phyloP scores from a whole-genome alignment of 1,140 invertebrate species.

The Drosophila sulfurigaster region DNA sequence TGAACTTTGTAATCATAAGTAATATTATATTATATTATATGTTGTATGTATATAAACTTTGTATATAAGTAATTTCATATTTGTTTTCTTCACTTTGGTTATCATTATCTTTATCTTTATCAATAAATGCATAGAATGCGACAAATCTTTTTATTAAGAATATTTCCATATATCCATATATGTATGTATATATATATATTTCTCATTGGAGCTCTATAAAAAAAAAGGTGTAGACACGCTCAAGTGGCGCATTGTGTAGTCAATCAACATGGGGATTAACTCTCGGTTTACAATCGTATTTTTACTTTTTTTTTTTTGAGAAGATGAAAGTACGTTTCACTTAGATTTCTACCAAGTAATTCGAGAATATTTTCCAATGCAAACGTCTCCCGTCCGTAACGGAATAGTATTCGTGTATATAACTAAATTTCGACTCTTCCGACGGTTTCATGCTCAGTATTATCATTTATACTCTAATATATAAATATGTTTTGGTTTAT shows the following conservation, averaged over 20 bases:
- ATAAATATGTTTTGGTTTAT: slow-evolving; percentile 23
- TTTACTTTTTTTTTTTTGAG: not conserved
- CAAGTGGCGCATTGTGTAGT: not conserved
- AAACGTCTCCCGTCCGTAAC: not conserved
- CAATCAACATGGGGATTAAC: slow-evolving; percentile 3
- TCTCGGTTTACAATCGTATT: slow-evolving; percentile 21
- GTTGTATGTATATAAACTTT: slow-evolving; percentile 68
- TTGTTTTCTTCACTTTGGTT: slow-evolving; percentile 19
- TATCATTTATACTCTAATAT: slow-evolving; percentile 29
- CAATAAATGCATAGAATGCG: slow-evolving; percentile 78
- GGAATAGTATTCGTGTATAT: slow-evolving; percentile 11
- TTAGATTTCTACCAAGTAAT: slow-evolving; percentile 3
- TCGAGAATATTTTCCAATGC: slow-evolving; percentile 22
- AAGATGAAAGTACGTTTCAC: slow-evolving; percentile 19
- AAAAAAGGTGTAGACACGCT: slow-evolving; percentile 45
- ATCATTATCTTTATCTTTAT: slow-evolving; percentile 39
- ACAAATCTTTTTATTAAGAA: slow-evolving; percentile 48
- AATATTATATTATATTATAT: slow-evolving; percentile 53
- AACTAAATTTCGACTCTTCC: slow-evolving; percentile 9
- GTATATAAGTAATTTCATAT: slow-evolving; percentile 56
- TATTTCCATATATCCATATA: slow-evolving; percentile 16
- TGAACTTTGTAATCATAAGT: slow-evolving; percentile 50
- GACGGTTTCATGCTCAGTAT: slow-evolving; percentile 5
- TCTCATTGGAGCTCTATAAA: slow-evolving; percentile 32
- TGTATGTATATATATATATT: slow-evolving; percentile 10